These are phyloP conservation scores for Camponotus floridanus DNA, from an alignment of 1,140 invertebrate genomes.

Conservation along the genomic window DNA sequence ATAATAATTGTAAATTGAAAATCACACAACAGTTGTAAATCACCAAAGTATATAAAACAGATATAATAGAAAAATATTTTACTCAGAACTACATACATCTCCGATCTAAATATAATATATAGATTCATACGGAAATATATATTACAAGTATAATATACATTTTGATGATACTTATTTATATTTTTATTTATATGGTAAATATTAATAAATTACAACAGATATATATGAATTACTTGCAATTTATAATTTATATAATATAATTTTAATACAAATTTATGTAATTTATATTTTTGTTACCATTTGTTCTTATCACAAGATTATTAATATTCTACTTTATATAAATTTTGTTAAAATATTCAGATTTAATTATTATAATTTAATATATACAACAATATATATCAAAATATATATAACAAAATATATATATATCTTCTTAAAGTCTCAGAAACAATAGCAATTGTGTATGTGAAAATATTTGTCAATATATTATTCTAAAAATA, in stretches of 20 bases:
- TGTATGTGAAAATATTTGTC: neutral
- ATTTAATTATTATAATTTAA: neutral
- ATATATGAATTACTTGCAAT: too few relatives aligned
- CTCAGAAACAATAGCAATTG: neutral
- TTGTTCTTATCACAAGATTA: neutral
- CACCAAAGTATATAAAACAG: neutral
- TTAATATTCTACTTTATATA: neutral
- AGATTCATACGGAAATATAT: neutral
- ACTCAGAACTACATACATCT: neutral
- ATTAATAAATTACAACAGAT: neutral
- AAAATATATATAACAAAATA: neutral
- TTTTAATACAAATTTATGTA: slow-evolving; percentile 2
- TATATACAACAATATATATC: neutral
- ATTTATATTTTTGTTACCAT: slow-evolving; percentile 16
- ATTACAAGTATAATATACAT: neutral
- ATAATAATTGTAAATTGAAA: neutral
- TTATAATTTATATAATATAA: neutral
- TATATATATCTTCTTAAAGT: neutral
- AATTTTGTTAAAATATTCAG: neutral
- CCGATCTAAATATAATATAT: neutral
- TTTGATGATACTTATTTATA: slow-evolving; percentile 14
- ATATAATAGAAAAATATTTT: slow-evolving; percentile 21
- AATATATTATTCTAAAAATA: neutral
- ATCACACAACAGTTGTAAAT: neutral
- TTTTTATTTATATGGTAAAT: neutral